Base-by-base conservation (phyloP, 2,113 vertebrate genomes). In the Ivindomyrus marchei region DNA sequence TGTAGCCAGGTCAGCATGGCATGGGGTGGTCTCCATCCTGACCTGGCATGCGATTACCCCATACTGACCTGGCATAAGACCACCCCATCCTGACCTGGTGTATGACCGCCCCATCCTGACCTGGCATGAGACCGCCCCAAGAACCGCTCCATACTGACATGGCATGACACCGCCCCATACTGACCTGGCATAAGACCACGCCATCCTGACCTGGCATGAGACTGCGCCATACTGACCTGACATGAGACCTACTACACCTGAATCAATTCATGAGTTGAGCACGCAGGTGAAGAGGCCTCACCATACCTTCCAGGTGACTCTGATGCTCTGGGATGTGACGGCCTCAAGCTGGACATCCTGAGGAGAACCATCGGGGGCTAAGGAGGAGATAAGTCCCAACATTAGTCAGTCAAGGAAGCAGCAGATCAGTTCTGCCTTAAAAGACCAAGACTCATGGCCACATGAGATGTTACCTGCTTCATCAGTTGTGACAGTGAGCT, bases 281-380 rank as follows among this genome's bases (percentile, higher is more conserved):
- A 62, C 11, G 3, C 5, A 10, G 83, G 45, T 42, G 19, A 88
- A 36, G 24, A 24, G 3, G 46, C n/a, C 8, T 17, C 9, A 53
- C 87, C 96, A 93, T 96, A 99, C 98, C 97, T 99, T 98, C 98
- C 98, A 99, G 5, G 97, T 96, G 90, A 99, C 97, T 93, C 97
- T 95, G 94, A 99, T 99, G 94, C 98, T 99, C 93, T 99, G 98
- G 86, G 98, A 99, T 42, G 98, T 98, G 85, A 98, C 95, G 39
- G 98, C 97, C 90, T 99, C 98, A 88, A 99, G 96, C 80, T 98
- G 97, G 27, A 99, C 98, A 15, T 99, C 98, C 93, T 99, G 97
- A 85, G 98, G 98, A n/a, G 98, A 98, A 52, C 98, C 98, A 24
- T 99, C 98, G 89, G 98, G 98, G 94, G 98, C 98, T 99, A 94